These are phyloP conservation scores for Uropsilus gracilis DNA, from an alignment of 2,113 vertebrate species.

Conservation along the genomic window DNA sequence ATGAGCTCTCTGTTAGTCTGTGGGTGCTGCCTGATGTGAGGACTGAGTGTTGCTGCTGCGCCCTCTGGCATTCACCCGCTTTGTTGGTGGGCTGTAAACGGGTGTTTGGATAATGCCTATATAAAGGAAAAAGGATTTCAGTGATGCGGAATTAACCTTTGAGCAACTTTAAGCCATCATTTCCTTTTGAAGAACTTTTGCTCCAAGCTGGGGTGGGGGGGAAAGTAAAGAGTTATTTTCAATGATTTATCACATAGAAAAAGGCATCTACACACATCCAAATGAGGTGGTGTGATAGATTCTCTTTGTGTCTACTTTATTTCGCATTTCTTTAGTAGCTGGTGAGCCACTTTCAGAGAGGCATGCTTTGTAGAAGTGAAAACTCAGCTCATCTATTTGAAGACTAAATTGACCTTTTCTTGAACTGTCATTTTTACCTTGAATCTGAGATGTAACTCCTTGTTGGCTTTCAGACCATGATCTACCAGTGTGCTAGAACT, in stretches of 20 bases:
- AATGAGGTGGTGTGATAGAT: neutral
- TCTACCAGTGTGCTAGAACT: neutral
- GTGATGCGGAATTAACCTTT: neutral
- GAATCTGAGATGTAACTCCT: neutral
- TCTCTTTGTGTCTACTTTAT: neutral
- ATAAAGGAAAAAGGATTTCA: neutral
- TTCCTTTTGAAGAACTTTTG: neutral
- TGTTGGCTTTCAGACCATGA: neutral
- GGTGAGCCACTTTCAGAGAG: neutral
- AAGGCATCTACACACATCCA: neutral
- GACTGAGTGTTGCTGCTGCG: neutral
- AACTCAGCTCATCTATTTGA: neutral
- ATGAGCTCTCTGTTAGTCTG: neutral
- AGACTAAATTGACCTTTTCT: neutral
- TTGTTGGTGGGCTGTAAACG: neutral
- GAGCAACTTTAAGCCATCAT: neutral
- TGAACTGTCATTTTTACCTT: neutral
- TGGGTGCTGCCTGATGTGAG: neutral
- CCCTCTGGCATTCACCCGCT: neutral
- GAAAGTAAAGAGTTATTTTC: neutral
- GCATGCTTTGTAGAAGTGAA: neutral
- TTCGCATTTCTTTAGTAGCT: neutral
- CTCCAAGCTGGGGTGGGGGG: neutral
- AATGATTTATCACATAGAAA: neutral
- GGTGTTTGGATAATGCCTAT: neutral